Base-by-base conservation (phyloP, 2,113 vertebrate species). In the Forbesichthys agassizii region DNA sequence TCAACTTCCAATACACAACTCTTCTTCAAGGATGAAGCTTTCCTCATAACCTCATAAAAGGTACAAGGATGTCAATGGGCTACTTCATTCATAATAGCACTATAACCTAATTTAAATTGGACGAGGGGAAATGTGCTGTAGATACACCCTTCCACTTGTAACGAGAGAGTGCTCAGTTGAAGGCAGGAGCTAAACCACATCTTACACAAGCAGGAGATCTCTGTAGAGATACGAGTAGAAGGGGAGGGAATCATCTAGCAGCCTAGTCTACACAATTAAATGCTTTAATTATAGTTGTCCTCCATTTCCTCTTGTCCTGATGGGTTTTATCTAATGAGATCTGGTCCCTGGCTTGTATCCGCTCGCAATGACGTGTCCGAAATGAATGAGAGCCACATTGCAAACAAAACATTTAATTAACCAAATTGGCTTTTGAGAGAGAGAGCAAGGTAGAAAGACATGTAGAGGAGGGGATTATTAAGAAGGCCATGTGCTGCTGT, bases 391-490 rank as follows among this genome's bases (percentile, higher is more conserved):
- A 95, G 94, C 95, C 93, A 93, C 96, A 96, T 95, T 85, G 95
- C 96, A 98, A 99, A 99, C 96, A 99, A 99, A 99, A 99, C 96
- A 99, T 99, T 98, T 99, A 98, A 99, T 99, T 98, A 99, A 98
- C 95, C 96, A 97, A 98, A 99, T 98, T 98, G 96, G 96, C 96
- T 96, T 97, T 95, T 94, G 94, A 95, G 93, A 94, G 93, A 90
- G 88, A 87, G 84, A 88, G 88, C 83, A 81, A 85, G 89, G 82
- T 80, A 92, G 94, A 94, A 93, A 88, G 87, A 87, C 36, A 6
- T 42, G 36, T 42, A 42, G 85, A 87, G 75, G 79, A 77, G 87
- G 88, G 88, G 93, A 92, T 93, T 93, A 94, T 93, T 92, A 90
- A 79, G 84, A 90, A 92, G 92, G 91, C 91, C 81, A 89, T 90